Base-by-base conservation (phyloP, 2,113 vertebrate species). In the Gadus macrocephalus region DNA sequence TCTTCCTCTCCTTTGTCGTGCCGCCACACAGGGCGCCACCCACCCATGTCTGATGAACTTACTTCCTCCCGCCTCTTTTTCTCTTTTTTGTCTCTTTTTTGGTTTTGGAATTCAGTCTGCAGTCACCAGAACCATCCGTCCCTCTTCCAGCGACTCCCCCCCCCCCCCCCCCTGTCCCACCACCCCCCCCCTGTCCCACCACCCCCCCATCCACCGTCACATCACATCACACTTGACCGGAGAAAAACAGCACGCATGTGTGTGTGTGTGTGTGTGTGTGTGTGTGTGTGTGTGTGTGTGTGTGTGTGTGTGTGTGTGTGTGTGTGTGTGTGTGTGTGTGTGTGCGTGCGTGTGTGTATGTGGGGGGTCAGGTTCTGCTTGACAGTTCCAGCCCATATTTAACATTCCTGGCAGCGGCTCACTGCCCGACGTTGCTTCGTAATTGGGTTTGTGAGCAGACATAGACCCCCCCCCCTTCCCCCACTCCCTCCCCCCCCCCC, bases 381-480 rank as follows among this genome's bases (percentile, higher is more conserved):
- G 12, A 69, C 62, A 31, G 20, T 64, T 77, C 60, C n/a, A 12
- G 25, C 16, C 66, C 66, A 71, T 78, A 71, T 75, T 72, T 78
- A 70, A 74, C 38, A 76, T 74, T 69, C 25, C 15, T 69, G 53
- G 68, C 5, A 15, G 59, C 15, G 38, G 66, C 62, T 79, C 59
- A 25, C 15, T 63, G 63, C 4, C 31, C 59, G 42, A 62, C 68
- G 59, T 68, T 81, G 76, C 76, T 64, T 75, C 70, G 68, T 78
- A 81, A 67, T 78, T 85, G 70, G 70, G 73, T 82, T 85, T 85
- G 63, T 0, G 31, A 67, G 69, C 53, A 63, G 66, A 68, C 77
- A 49, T 58, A 74, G 64, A 72, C 38, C 56, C 60, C 31, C 31
- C 31, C 31, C 31, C 4, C 31, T 4, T 4, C 31, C 31, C 4